A percentile compares a stretch with the other conserved stretches of the same genome.
Evolutionary conservation across 2,113 vertebrate genomes (phyloP).

Genomic region (Carassius gibelio): DNA sequence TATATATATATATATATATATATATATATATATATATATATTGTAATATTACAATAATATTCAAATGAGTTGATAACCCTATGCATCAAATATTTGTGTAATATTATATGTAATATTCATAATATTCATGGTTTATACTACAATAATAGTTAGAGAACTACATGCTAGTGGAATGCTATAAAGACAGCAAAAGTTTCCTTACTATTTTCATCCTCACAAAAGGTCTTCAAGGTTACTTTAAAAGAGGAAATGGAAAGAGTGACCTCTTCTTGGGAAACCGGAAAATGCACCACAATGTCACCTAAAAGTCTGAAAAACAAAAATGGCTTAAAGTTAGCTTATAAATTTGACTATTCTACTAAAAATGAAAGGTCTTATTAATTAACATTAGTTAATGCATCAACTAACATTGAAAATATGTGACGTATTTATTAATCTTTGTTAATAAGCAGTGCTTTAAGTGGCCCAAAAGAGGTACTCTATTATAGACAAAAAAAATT

Average conservation of each 20-base stretch:
- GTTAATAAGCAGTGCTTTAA: no score
- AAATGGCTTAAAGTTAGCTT: no score
- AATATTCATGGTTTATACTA: no score
- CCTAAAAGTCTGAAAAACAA: constrained; percentile 68
- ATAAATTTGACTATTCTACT: not conserved
- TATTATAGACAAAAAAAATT: no score
- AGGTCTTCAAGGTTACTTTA: constrained; percentile 84
- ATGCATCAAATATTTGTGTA: not conserved
- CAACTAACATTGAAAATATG: not conserved
- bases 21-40: no score
- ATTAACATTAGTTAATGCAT: not conserved
- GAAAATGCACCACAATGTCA: constrained; percentile 85
- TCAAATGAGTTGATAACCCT: not conserved
- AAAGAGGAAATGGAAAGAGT: constrained; percentile 81
- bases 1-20: no score
- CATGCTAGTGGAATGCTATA: not conserved
- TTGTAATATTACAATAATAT: not conserved
- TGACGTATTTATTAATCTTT: not conserved
- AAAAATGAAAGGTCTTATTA: not conserved
- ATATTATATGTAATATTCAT: no score
- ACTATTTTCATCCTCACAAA: constrained; percentile 79
- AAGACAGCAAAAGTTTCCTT: constrained; percentile 54
- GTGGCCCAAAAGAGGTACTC: no score
- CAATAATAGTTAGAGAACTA: no score
- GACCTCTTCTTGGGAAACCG: constrained; percentile 87